phyloP scores from a whole-genome alignment of 2,113 vertebrate species.

The Butorides virescens region DNA sequence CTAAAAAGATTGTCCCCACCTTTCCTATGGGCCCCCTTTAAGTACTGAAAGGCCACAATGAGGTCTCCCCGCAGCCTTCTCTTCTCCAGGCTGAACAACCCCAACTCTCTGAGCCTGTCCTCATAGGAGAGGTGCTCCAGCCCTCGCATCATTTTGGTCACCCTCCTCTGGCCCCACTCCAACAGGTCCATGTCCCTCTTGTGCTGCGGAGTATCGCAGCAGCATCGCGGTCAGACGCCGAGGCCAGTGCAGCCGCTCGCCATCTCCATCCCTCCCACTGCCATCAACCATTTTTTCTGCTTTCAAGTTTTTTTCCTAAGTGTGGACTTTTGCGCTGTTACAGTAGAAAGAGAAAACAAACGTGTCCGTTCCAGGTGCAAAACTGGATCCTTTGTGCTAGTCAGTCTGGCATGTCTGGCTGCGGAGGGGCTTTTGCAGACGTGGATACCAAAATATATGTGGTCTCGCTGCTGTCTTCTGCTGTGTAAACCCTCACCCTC shows the following conservation, averaged over 20 bases:
- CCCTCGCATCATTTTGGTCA: too few species aligned
- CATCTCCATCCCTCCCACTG: neutral
- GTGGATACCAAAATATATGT: neutral
- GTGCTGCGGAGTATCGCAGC: too few species aligned
- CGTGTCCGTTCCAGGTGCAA: neutral
- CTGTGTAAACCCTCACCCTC: neutral
- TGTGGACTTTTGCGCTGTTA: neutral
- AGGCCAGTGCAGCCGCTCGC: accelerated
- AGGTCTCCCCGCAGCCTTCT: too few species aligned
- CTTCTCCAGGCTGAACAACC: too few species aligned
- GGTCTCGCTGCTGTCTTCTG: neutral
- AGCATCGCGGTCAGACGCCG: accelerated
- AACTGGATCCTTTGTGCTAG: neutral
- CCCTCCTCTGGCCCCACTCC: too few species aligned
- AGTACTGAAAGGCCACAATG: too few species aligned
- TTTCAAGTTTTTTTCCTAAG: neutral
- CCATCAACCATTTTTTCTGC: neutral
- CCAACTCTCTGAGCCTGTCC: too few species aligned
- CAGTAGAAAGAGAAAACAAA: neutral
- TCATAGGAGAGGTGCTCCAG: too few species aligned
- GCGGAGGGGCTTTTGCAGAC: neutral
- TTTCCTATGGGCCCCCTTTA: too few species aligned
- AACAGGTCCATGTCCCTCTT: too few species aligned
- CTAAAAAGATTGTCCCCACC: too few species aligned
- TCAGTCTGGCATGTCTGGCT: neutral